Evolutionary conservation across 1,140 invertebrate genomes (phyloP).

Genomic region (Leptinotarsa texana): DNA sequence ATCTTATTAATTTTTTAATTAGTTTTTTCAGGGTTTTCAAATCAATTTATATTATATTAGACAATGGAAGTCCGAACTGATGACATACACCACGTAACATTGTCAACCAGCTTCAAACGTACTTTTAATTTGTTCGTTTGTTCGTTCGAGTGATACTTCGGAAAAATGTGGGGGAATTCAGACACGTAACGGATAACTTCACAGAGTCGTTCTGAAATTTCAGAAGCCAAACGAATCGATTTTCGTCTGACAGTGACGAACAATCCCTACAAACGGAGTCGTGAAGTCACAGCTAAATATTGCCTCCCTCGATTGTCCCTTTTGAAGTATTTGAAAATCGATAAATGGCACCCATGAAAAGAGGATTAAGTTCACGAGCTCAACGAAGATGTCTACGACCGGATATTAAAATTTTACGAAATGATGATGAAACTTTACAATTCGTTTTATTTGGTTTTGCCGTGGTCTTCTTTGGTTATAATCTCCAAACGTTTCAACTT

Average conservation of each 20-base stretch:
- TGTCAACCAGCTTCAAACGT: no score
- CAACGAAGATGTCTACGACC: neutral
- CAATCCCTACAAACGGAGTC: neutral
- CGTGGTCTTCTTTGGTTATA: no score
- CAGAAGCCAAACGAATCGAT: neutral
- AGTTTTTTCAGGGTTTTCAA: no score
- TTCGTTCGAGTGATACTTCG: no score
- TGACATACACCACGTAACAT: no score
- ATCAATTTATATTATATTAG: no score
- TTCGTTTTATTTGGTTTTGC: no score
- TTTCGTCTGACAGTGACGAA: neutral
- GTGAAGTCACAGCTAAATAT: neutral
- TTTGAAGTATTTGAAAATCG: constrained; percentile 3
- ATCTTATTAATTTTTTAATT: no score
- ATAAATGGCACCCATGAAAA: neutral
- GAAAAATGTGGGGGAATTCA: neutral
- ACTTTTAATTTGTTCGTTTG: no score
- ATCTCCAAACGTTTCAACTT: no score
- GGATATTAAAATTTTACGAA: neutral
- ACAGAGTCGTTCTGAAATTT: neutral
- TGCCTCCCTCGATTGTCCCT: neutral
- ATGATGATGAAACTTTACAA: no score
- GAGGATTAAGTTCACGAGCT: neutral
- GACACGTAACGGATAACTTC: neutral
- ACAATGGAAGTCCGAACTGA: no score